Conservation (phyloP, 2,888 invertebrate species). For the Athripsodes cinereus region DNA sequence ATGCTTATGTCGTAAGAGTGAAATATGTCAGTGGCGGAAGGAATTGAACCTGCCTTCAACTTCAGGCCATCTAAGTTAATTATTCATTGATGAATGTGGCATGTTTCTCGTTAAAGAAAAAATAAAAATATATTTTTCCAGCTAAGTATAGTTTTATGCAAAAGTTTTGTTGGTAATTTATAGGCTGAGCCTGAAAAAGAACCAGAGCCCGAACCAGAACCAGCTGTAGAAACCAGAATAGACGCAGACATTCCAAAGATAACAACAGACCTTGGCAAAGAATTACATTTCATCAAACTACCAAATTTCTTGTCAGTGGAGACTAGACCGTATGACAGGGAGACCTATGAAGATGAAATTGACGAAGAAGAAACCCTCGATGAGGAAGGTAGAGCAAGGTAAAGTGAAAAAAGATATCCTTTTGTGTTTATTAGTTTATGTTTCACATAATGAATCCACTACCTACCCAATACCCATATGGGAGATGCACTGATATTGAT, state of each 20-base stretch:
- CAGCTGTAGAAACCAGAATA: conserved; percentile 86
- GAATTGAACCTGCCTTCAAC: no score
- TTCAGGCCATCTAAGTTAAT: no score
- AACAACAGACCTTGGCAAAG: conserved; percentile 83
- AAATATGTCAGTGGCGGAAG: no score
- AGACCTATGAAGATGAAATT: conserved; percentile 96
- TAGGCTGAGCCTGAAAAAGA: conserved; percentile 54
- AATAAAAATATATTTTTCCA: no score
- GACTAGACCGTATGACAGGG: conserved; percentile 91
- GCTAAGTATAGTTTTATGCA: no score
- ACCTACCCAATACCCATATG: no score
- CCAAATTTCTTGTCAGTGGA: conserved; percentile 98
- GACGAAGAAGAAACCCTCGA: conserved; percentile 97
- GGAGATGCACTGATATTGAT: no score
- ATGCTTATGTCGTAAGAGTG: no score
- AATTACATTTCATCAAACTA: conserved; percentile 92
- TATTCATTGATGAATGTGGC: no score
- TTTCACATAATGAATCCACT: no score
- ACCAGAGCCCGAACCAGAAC: conserved; percentile 70
- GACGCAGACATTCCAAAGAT: conserved; percentile 97
- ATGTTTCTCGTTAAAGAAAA: no score
- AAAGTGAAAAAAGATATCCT: conserved; percentile 18
- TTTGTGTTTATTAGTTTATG: no score
- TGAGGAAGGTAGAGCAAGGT: conserved; percentile 92
- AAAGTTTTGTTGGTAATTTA: not conserved